Base-by-base conservation (phyloP, 2,888 invertebrate genomes). In the Trissolcus japonicus region DNA sequence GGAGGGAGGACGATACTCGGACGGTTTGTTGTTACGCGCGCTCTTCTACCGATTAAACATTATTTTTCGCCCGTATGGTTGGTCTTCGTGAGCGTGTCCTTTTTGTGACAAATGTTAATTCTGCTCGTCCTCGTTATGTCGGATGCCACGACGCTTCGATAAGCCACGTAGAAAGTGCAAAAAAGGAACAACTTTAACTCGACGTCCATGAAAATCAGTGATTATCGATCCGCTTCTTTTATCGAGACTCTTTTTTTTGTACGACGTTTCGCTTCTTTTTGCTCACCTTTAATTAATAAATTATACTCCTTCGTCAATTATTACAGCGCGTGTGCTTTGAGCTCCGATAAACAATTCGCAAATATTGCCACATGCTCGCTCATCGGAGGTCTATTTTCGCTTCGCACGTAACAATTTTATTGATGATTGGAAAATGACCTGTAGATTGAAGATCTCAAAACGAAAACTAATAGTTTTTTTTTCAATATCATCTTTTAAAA, bases 11-110 rank as follows among this genome's bases (percentile, higher is more conserved):
- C 40, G 71, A 68, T 66, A 60, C 81, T 80, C 78, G 77, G 81
- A 80, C 83, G 83, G 86, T 82, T 83, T 83, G 84, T 83, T 84
- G 86, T 83, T 80, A 82, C 74, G 76, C 79, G 76, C 79, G 82
- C 76, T 82, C 84, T 86, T 86, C 84, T 85, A 85, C 88, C 85
- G 86, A 88, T 87, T 88, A 86, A 85, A 88, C 85, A 86, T 87
- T 83, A 84, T 85, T 86, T 84, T 86, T 83, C 82, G 73, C 71
- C 63, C 59, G 60, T 69, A 55, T 62, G 67, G 68, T 59, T 41
- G 56, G 73, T 66, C 73, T 55, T 72, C 59, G 66, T 59, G 69
- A 66, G 56, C 57, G 46, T 57, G 56, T 51, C 55, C 59, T 79
- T 79, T 66, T 80, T 63, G 50, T 67, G 65, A 74, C 81, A 80